Evolutionary conservation across 1,140 invertebrate species (phyloP), one percentile per base, ranked within the genome.

Genomic region (Hermetia illucens): DNA sequence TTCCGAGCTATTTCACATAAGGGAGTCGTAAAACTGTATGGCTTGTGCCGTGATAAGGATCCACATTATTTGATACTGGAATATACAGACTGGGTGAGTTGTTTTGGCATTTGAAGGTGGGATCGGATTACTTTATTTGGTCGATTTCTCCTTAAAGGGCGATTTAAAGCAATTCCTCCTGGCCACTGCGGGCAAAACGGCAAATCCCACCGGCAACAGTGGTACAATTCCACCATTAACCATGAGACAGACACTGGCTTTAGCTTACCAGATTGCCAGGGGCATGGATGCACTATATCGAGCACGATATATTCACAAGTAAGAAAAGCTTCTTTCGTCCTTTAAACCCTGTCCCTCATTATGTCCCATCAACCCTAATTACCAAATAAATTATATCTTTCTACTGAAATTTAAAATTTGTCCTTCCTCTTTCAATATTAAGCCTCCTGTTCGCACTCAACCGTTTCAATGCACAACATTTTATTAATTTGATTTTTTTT

Each of bases 81-180:
- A 53, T 86, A 90, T 52, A 90, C 85, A 17, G 90, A 94, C 52
- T 93, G 89, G 89, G 80, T 85, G 58, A 67, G 70, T 50, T 25
- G 13, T 13, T 24, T 25, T 25, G n/a, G 24, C 24, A 25, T 25
- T 25, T 25, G 24, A 25, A 25, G 6, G n/a, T 25, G 24, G n/a
- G n/a, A 25, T n/a, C n/a, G n/a, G n/a, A n/a, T n/a, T n/a, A n/a
- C n/a, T n/a, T n/a, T n/a, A n/a, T n/a, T n/a, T n/a, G 24, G n/a
- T 25, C 24, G 17, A n/a, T n/a, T n/a, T n/a, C n/a, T n/a, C n/a
- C n/a, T n/a, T n/a, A 9, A 46, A 86, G 82, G 90, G 89, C n/a
- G 89, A 93, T 58, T 64, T 93, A 35, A 94, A 93, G 47, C 87
- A 88, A 55, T 93, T 92, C 62, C 64, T 94, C n/a, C 62, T 87